phyloP scores from a whole-genome alignment of 37 sponge, comb jelly and placozoan species.

The Ianthella basta region DNA sequence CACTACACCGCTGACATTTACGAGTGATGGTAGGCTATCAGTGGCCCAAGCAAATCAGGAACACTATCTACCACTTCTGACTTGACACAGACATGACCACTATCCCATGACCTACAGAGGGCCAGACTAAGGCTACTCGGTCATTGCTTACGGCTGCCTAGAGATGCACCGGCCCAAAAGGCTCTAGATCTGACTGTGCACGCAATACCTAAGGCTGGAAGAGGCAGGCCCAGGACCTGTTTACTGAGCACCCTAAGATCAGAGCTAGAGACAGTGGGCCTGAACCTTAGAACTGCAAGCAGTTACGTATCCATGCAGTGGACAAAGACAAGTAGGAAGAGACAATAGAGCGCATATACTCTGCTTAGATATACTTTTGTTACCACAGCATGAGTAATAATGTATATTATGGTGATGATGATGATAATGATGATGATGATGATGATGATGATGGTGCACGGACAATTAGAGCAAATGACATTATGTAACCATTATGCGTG shows the following conservation, averaged over 20 bases:
- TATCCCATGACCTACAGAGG: slow-evolving; percentile 13
- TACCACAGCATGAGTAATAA: slow-evolving; percentile 18
- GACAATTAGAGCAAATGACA: too few relatives aligned
- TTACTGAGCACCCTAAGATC: slow-evolving; percentile 1
- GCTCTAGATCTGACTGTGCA: slow-evolving; percentile 6
- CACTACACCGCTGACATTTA: not conserved
- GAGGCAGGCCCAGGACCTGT: not conserved
- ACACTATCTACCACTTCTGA: not conserved
- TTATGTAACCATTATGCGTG: too few relatives aligned
- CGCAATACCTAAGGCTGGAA: not conserved
- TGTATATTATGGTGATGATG: too few relatives aligned
- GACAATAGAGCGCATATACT: slow-evolving; percentile 26
- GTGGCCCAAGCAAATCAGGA: slow-evolving; percentile 18
- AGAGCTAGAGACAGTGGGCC: not conserved
- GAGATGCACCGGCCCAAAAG: not conserved
- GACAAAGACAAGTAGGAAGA: slow-evolving; percentile 15
- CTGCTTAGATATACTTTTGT: not conserved
- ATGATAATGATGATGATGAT: too few relatives aligned
- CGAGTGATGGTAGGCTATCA: slow-evolving; percentile 15
- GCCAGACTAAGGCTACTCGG: slow-evolving; percentile 13
- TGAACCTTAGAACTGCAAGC: not conserved
- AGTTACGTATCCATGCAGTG: not conserved
- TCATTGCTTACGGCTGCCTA: slow-evolving; percentile 7
- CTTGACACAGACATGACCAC: slow-evolving; percentile 3
- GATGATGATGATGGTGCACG: too few relatives aligned